These are phyloP conservation scores for Scaptodrosophila latifasciaeformis DNA, from an alignment of 2,888 invertebrate species.

Conservation along the genomic window DNA sequence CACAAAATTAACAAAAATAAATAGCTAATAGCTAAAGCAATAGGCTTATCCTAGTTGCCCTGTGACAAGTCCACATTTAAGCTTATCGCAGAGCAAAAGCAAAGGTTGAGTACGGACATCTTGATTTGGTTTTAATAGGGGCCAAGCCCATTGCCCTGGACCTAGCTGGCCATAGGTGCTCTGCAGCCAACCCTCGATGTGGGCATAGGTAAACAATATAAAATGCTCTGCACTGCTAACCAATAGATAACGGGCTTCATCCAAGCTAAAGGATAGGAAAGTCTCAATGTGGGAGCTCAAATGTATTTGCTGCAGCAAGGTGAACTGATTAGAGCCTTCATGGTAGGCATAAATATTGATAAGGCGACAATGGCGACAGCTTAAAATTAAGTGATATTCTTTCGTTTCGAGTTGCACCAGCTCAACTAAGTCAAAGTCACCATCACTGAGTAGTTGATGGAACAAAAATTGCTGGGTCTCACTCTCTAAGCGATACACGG, in stretches of 20 bases:
- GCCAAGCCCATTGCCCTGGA: conserved; percentile 57
- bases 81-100: conserved; percentile 50
- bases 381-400: conserved; percentile 58
- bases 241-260: conserved; percentile 51
- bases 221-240: conserved; percentile 57
- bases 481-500: conserved; percentile 49
- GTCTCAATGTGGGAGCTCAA: conserved; percentile 56
- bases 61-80: conserved; percentile 50
- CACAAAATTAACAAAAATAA: background rate
- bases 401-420: conserved; percentile 27
- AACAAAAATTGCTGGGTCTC: conserved; percentile 47
- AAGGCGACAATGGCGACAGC: conserved; percentile 60
- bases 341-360: conserved; percentile 51
- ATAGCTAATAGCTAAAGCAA: background rate
- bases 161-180: conserved; percentile 60
- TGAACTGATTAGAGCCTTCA: conserved; percentile 26
- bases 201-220: conserved; percentile 59
- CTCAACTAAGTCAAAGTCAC: conserved; percentile 67
- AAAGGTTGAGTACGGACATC: conserved; percentile 18
- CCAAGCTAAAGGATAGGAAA: conserved; percentile 52
- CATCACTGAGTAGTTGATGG: conserved; percentile 67
- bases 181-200: conserved; percentile 67
- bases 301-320: conserved; percentile 59
- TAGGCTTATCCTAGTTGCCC: conserved; percentile 39
- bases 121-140: conserved; percentile 34